These are phyloP conservation scores for Ephialtes manifestator DNA, from an alignment of 2,888 invertebrate genomes.

Conservation along the genomic window DNA sequence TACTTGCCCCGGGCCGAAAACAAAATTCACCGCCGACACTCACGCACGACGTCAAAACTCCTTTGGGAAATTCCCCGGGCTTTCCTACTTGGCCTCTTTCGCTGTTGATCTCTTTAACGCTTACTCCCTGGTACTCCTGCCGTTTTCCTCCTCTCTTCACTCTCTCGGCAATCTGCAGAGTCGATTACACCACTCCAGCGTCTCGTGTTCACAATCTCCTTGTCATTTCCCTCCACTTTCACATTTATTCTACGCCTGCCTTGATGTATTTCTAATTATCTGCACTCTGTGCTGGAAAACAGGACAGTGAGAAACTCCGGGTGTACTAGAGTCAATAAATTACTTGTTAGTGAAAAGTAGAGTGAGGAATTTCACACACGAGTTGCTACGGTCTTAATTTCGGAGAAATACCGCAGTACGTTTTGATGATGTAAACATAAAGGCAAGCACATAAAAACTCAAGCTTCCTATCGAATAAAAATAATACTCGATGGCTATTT, in stretches of 20 bases:
- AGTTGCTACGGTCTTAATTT: neutral
- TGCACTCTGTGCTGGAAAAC: neutral
- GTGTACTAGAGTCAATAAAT: neutral
- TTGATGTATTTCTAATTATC: neutral
- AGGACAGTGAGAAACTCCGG: neutral
- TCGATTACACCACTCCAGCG: neutral
- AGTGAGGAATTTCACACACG: neutral
- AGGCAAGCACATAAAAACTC: neutral
- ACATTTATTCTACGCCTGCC: neutral
- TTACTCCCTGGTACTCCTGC: neutral
- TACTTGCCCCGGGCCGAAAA: slow-evolving; percentile 11
- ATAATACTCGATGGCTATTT: neutral
- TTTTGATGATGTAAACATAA: neutral
- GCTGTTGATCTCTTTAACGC: slow-evolving; percentile 10
- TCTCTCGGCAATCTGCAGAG: neutral
- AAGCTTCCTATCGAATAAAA: neutral
- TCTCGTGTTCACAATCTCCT: neutral
- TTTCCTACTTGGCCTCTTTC: slow-evolving; percentile 7
- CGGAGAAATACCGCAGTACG: slow-evolving; percentile 12
- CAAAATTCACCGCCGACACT: slow-evolving; percentile 49
- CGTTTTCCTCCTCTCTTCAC: slow-evolving; percentile 1
- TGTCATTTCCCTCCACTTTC: neutral
- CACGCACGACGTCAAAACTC: slow-evolving; percentile 30
- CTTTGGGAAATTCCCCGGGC: slow-evolving; percentile 31
- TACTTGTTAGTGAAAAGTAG: neutral